A percentile compares a stretch with the other conserved stretches of the same genome.
phyloP scores from a whole-genome alignment of 2,888 invertebrate genomes.

The Dimorphilus gyrociliatus region DNA sequence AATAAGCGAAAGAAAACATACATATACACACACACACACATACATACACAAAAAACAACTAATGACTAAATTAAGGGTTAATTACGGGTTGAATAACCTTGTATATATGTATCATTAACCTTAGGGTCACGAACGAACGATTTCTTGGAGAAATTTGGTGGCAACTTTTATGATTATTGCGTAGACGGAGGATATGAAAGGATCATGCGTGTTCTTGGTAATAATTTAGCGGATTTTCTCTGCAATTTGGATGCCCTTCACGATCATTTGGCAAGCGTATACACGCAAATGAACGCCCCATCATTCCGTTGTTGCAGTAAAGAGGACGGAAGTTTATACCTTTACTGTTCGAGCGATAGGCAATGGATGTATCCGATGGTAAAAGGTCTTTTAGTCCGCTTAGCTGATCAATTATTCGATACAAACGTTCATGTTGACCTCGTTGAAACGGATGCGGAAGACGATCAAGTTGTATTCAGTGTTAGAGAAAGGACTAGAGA shows the following conservation, averaged over 20 bases:
- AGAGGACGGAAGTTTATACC: conserved; percentile 9
- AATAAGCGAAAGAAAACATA: too few species aligned
- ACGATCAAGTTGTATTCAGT: conserved; percentile 8
- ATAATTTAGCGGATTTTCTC: conserved; percentile 12
- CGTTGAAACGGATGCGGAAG: conserved; percentile 3
- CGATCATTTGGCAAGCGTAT: conserved; percentile 7
- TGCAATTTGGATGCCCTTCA: conserved; percentile 15
- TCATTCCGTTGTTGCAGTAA: conserved; percentile 9
- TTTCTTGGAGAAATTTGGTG: conserved; percentile 7
- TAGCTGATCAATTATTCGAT: conserved; percentile 12
- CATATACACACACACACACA: too few species aligned
- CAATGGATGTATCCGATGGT: conserved; percentile 14
- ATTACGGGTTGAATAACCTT: too few species aligned
- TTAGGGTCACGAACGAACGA: too few species aligned
- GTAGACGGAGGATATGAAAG: conserved; percentile 11
- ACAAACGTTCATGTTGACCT: conserved; percentile 9
- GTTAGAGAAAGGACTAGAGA: conserved; percentile 1
- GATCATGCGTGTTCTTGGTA: conserved; percentile 12
- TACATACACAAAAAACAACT: too few species aligned
- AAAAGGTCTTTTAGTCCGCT: conserved; percentile 10
- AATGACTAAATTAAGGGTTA: too few species aligned
- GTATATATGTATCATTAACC: too few species aligned
- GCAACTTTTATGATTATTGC: conserved; percentile 12
- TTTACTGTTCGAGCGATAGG: conserved; percentile 15
- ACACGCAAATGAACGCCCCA: conserved; percentile 7